Percentiles rank a stretch among this genome's conserved stretches.
These are phyloP conservation scores for Odontomachus brunneus DNA, from an alignment of 1,140 invertebrate species.

Conservation along the genomic window DNA sequence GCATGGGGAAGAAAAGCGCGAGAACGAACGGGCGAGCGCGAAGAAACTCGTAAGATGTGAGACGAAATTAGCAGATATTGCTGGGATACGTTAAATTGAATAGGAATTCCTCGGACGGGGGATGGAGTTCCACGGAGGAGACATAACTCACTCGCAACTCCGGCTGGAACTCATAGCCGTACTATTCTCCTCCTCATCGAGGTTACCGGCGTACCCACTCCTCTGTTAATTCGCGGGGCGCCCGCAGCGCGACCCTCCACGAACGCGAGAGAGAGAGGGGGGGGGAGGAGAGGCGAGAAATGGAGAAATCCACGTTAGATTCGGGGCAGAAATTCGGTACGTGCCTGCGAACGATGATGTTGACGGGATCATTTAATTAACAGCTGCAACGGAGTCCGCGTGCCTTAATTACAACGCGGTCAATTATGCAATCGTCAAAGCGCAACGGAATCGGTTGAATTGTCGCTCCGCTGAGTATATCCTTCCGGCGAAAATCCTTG, in stretches of 20 bases:
- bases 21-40: conserved; percentile 8
- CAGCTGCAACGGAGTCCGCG: conserved; percentile 56
- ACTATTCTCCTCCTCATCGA: conserved; percentile 49
- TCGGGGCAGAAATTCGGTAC: conserved; percentile 39
- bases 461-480: neutral
- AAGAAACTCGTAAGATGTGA: conserved; percentile 40
- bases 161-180: conserved; percentile 59
- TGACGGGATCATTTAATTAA: conserved; percentile 76
- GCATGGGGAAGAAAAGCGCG: conserved; percentile 17
- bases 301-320: conserved; percentile 8
- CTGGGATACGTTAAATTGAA: conserved; percentile 71
- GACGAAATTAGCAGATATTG: conserved; percentile 44
- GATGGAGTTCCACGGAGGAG: conserved; percentile 66
- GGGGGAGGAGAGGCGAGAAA: neutral
- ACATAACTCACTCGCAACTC: conserved; percentile 72
- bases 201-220: neutral
- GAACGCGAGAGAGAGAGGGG: neutral
- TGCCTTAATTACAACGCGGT: conserved; percentile 78
- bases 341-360: conserved; percentile 67
- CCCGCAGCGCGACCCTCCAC: conserved; percentile 19
- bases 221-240: neutral
- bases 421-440: conserved; percentile 79
- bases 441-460: conserved; percentile 28
- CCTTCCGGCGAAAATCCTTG: neutral
- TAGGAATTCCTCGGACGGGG: conserved; percentile 68